A percentile compares a stretch with the other conserved stretches of the same genome.
Evolutionary conservation across 2,888 invertebrate species (phyloP).

Genomic region (Nomada lathburiana): DNA sequence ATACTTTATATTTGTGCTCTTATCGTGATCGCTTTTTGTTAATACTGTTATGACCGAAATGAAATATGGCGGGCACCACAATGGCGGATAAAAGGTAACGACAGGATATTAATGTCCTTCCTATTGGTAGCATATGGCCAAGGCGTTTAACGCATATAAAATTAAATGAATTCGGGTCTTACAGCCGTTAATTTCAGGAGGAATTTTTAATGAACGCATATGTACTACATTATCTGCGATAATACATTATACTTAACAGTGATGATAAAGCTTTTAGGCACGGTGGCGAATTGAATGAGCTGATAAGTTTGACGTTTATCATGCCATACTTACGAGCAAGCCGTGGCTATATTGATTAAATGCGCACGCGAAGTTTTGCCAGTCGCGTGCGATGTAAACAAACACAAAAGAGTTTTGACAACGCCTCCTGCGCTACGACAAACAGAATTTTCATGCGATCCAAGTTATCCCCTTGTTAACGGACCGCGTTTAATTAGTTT

Average conservation of each 20-base stretch:
- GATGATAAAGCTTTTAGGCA: constrained; percentile 2
- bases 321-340: constrained; percentile 8
- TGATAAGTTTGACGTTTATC: constrained; percentile 7
- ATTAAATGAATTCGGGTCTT: background rate
- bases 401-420: constrained; percentile 51
- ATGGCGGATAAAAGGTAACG: background rate
- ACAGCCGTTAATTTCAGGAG: too few species aligned
- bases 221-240: background rate
- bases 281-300: constrained; percentile 2
- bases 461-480: constrained; percentile 22
- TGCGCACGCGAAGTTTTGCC: constrained; percentile 38
- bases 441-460: constrained; percentile 53
- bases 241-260: background rate
- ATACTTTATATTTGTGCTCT: background rate
- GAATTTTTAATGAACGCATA: background rate
- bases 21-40: background rate
- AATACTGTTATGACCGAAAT: background rate
- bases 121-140: too few species aligned
- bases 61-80: background rate
- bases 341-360: constrained; percentile 46
- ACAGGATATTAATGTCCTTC: background rate
- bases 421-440: constrained; percentile 21
- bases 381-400: constrained; percentile 63
- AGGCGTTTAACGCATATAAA: background rate
- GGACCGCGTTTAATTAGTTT: constrained; percentile 39